A percentile compares a stretch with the other conserved stretches of the same genome.
Evolutionary conservation across 2,888 invertebrate species (phyloP).

Genomic region (Agriopis aurantiaria): DNA sequence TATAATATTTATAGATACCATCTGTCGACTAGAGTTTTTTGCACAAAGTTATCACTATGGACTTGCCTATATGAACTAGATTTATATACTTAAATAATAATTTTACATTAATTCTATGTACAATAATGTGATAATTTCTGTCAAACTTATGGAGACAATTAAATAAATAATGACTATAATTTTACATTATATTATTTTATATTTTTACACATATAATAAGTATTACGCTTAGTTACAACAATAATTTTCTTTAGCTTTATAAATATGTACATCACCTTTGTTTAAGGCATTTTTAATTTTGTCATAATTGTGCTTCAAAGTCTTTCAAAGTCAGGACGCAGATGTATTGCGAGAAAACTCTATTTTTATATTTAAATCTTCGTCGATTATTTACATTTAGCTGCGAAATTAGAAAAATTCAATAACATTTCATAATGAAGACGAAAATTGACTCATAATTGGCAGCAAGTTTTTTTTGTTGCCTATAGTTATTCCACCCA

Average conservation of each 20-base stretch:
- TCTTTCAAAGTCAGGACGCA: not conserved
- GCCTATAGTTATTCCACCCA: not conserved
- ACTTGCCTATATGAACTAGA: conserved; percentile 69
- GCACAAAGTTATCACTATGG: conserved; percentile 82
- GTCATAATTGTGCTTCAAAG: conserved; percentile 28
- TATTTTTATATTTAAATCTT: not conserved
- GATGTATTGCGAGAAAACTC: not conserved
- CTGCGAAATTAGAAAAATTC: not conserved
- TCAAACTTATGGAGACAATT: conserved; percentile 54
- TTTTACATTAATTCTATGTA: conserved; percentile 59
- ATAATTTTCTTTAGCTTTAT: conserved; percentile 5
- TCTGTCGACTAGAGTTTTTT: conserved; percentile 84
- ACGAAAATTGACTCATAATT: conserved; percentile 38
- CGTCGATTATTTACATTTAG: not conserved
- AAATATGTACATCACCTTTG: conserved; percentile 35
- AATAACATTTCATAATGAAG: not conserved
- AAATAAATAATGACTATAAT: conserved; percentile 55
- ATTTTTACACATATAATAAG: conserved; percentile 33
- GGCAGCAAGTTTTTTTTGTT: conserved; percentile 15
- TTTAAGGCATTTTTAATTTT: conserved; percentile 31
- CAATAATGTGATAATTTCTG: conserved; percentile 71
- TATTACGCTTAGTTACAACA: conserved; percentile 23
- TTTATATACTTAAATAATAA: conserved; percentile 43
- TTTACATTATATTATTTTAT: conserved; percentile 46
- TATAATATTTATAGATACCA: conserved; percentile 75